Conservation (phyloP, 1,140 invertebrate species). For the Trichoplusia ni region DNA sequence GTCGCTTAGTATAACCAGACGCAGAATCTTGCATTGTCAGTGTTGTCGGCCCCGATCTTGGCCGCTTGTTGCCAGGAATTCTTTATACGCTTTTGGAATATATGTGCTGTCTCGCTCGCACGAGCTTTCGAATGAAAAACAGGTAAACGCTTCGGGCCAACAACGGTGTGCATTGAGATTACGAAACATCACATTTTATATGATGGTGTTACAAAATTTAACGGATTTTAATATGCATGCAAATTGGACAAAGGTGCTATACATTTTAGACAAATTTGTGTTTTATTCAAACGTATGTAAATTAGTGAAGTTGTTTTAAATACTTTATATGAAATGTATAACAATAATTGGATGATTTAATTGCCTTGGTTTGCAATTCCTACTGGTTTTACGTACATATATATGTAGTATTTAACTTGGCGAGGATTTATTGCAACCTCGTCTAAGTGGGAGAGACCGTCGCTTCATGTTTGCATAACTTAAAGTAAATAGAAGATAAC, state of each 20-base stretch:
- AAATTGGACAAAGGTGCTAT: conserved; percentile 28
- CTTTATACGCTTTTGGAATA: conserved; percentile 65
- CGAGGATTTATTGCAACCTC: too few relatives aligned
- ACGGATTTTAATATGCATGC: conserved; percentile 35
- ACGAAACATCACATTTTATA: conserved; percentile 43
- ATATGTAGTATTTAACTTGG: too few relatives aligned
- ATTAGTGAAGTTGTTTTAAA: conserved; percentile 1
- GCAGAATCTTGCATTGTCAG: conserved; percentile 74
- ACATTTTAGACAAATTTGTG: neutral
- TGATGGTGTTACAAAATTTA: conserved; percentile 35
- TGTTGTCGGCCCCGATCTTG: conserved; percentile 69
- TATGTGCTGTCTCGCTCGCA: conserved; percentile 60
- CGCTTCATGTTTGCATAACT: too few relatives aligned
- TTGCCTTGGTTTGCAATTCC: too few relatives aligned
- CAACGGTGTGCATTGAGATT: conserved; percentile 45
- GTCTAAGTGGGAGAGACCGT: too few relatives aligned
- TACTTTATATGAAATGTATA: conserved; percentile 4
- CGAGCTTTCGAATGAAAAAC: conserved; percentile 59
- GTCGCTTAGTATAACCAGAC: conserved; percentile 73
- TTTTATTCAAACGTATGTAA: conserved; percentile 5
- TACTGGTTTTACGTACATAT: too few relatives aligned
- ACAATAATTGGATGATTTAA: conserved; percentile 6
- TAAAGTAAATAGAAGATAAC: too few relatives aligned
- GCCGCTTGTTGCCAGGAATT: conserved; percentile 64
- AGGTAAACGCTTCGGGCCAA: conserved; percentile 65